These are phyloP conservation scores for Trichogramma dendrolimi DNA, from an alignment of 2,888 invertebrate species.

Conservation along the genomic window DNA sequence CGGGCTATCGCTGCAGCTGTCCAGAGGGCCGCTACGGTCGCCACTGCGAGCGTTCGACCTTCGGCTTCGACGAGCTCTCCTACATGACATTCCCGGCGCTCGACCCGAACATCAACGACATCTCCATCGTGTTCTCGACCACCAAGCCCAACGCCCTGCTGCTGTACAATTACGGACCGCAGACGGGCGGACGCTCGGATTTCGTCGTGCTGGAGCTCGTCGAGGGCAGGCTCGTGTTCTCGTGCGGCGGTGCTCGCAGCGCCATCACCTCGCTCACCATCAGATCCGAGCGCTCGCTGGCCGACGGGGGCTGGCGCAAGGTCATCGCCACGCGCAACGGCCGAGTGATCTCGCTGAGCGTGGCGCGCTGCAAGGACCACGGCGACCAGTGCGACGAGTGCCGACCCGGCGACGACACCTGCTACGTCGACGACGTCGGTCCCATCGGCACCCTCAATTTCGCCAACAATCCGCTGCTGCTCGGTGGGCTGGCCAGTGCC, in stretches of 20 bases:
- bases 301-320: conserved; percentile 88
- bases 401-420: conserved; percentile 73
- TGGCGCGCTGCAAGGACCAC: conserved; percentile 77
- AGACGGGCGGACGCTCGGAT: conserved; percentile 83
- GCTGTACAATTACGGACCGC: conserved; percentile 87
- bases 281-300: conserved; percentile 60
- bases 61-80: conserved; percentile 83
- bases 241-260: conserved; percentile 84
- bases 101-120: conserved; percentile 85
- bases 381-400: conserved; percentile 85
- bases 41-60: conserved; percentile 86
- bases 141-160: conserved; percentile 80
- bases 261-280: conserved; percentile 79
- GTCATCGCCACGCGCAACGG: conserved; percentile 88
- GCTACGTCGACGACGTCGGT: conserved; percentile 82
- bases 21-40: conserved; percentile 83
- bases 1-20: conserved; percentile 69
- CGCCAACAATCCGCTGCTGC: conserved; percentile 78
- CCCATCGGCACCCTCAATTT: conserved; percentile 87
- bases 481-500: conserved; percentile 81
- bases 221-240: conserved; percentile 79
- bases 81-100: conserved; percentile 84
- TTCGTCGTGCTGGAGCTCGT: conserved; percentile 89
- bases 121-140: conserved; percentile 86
- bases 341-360: conserved; percentile 78